A percentile compares a stretch with the other conserved stretches of the same genome.
These are phyloP conservation scores for Nothoprocta perdicaria DNA, from an alignment of 2,113 vertebrate genomes.

Conservation along the genomic window DNA sequence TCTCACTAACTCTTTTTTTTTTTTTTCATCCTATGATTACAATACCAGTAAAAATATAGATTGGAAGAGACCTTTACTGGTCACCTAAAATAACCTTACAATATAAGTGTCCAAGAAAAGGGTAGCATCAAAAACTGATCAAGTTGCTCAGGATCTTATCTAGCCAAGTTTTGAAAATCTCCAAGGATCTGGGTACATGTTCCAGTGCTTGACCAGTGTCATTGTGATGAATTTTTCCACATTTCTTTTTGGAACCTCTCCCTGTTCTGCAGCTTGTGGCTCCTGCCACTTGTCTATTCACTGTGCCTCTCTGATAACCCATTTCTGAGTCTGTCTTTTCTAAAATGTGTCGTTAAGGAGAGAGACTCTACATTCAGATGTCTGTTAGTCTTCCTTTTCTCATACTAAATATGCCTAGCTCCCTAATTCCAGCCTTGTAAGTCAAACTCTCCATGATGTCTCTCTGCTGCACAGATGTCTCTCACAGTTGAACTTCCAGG, in stretches of 20 bases:
- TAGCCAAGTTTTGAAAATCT: background rate
- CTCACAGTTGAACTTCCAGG: background rate
- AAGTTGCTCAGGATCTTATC: background rate
- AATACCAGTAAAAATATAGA: background rate
- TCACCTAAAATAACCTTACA: background rate
- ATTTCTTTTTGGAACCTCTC: background rate
- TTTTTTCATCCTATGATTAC: background rate
- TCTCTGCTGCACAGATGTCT: background rate
- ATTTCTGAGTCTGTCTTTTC: background rate
- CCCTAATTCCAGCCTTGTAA: background rate
- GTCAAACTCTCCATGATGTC: background rate
- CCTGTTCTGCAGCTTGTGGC: background rate
- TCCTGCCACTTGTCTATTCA: background rate
- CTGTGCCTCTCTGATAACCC: background rate
- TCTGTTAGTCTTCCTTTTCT: background rate
- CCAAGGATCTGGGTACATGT: accelerated
- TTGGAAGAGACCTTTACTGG: background rate
- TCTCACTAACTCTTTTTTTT: background rate
- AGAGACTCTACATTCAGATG: background rate
- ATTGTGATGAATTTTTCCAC: background rate
- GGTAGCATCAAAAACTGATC: background rate
- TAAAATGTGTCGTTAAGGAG: background rate
- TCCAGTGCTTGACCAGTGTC: background rate
- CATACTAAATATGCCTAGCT: background rate
- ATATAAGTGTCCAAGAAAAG: background rate